A percentile compares a stretch with the other conserved stretches of the same genome.
Evolutionary conservation across 2,888 invertebrate genomes (phyloP).

Genomic region (Euproctis similis): DNA sequence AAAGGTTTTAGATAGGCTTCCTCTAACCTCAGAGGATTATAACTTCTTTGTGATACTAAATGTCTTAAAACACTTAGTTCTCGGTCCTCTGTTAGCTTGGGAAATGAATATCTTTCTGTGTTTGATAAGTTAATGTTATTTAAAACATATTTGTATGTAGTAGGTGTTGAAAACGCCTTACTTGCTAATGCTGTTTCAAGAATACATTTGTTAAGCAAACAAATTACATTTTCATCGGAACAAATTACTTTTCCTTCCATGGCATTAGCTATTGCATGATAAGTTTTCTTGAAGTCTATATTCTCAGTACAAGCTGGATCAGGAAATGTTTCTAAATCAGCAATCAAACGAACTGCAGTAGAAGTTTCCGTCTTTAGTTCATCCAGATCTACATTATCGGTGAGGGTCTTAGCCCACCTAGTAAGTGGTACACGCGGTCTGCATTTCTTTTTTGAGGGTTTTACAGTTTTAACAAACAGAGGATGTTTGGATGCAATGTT

Average conservation of each 20-base stretch:
- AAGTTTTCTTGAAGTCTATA: slow-evolving; percentile 48
- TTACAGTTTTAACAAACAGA: slow-evolving; percentile 2
- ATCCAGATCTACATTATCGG: slow-evolving; percentile 32
- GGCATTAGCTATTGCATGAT: slow-evolving; percentile 52
- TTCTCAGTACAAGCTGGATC: slow-evolving; percentile 28
- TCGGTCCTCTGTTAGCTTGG: slow-evolving; percentile 30
- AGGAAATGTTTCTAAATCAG: slow-evolving; percentile 53
- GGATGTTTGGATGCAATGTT: slow-evolving; percentile 24
- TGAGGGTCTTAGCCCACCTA: slow-evolving; percentile 48
- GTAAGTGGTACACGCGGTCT: slow-evolving; percentile 35
- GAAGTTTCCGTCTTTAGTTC: slow-evolving; percentile 49
- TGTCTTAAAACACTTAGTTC: slow-evolving; percentile 37
- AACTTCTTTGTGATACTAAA: slow-evolving; percentile 36
- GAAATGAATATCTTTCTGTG: slow-evolving; percentile 26
- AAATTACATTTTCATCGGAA: slow-evolving; percentile 26
- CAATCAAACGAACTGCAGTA: slow-evolving; percentile 49
- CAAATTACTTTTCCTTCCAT: slow-evolving; percentile 51
- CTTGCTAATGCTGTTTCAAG: slow-evolving; percentile 48
- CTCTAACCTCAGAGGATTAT: slow-evolving; percentile 49
- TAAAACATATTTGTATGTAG: slow-evolving; percentile 28
- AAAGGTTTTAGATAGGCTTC: slow-evolving; percentile 32
- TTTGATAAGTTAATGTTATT: slow-evolving; percentile 33
- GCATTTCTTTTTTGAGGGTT: neutral
- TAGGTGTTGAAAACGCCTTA: slow-evolving; percentile 39
- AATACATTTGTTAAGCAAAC: slow-evolving; percentile 46